phyloP scores from a whole-genome alignment of 2,888 invertebrate species.

The Amphipyra berbera region DNA sequence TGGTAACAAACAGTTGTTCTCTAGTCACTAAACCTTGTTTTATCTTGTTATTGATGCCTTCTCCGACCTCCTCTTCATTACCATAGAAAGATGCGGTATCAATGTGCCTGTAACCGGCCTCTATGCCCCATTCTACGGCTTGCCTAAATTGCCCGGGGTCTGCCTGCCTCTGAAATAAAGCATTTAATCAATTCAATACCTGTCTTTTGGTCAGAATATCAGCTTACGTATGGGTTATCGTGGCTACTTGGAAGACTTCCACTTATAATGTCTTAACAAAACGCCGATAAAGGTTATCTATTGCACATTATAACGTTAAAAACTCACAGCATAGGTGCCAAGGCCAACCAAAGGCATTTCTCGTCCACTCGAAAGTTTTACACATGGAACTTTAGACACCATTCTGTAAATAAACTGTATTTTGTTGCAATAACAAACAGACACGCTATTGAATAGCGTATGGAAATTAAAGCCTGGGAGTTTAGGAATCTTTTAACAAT shows the following conservation, averaged over 20 bases:
- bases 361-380: conserved; percentile 86
- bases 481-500: too few species aligned
- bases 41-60: conserved; percentile 84
- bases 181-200: too few species aligned
- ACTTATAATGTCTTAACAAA: too few species aligned
- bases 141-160: conserved; percentile 74
- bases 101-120: conserved; percentile 87
- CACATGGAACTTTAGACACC: conserved; percentile 73
- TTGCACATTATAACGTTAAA: not conserved
- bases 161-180: conserved; percentile 73
- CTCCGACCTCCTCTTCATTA: conserved; percentile 88
- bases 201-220: too few species aligned
- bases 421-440: not conserved
- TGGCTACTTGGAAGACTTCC: too few species aligned
- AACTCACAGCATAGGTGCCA: conserved; percentile 91
- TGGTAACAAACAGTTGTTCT: conserved; percentile 88
- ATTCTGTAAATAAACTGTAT: conserved; percentile 51
- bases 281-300: too few species aligned
- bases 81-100: conserved; percentile 87
- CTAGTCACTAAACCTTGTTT: conserved; percentile 82
- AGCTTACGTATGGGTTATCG: too few species aligned
- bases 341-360: conserved; percentile 91
- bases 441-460: not conserved
- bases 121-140: conserved; percentile 86
- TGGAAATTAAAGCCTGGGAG: too few species aligned